Evolutionary conservation across 2,113 vertebrate species (phyloP).

Genomic region (Casuarius casuarius): DNA sequence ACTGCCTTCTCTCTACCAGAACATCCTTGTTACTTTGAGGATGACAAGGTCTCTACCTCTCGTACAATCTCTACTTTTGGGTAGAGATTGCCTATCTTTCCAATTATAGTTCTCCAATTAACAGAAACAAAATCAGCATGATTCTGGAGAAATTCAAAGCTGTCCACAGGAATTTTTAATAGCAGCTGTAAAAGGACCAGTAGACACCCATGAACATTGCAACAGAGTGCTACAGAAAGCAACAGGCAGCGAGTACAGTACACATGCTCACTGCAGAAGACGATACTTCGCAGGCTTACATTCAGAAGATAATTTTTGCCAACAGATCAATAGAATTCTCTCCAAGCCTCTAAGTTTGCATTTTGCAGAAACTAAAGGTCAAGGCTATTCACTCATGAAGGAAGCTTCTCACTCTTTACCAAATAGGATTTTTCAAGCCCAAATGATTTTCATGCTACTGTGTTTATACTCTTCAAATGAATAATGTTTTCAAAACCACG

Average conservation of each 20-base stretch:
- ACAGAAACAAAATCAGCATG: background rate
- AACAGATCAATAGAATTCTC: background rate
- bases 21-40: background rate
- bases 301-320: background rate
- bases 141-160: background rate
- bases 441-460: background rate
- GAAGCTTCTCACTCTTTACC: background rate
- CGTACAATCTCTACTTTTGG: background rate
- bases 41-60: background rate
- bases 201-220: background rate
- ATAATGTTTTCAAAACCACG: background rate
- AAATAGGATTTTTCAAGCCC: background rate
- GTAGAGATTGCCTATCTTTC: background rate
- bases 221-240: background rate
- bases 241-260: background rate
- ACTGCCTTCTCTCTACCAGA: background rate
- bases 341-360: background rate
- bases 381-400: background rate
- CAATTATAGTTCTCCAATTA: background rate
- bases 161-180: background rate
- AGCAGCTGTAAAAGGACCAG: background rate
- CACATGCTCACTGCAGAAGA: background rate
- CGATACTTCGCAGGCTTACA: fast-evolving
- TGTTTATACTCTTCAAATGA: background rate
- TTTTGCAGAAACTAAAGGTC: background rate